These are phyloP conservation scores for Brachyptera putata DNA, from an alignment of 2,888 invertebrate species.

Conservation along the genomic window DNA sequence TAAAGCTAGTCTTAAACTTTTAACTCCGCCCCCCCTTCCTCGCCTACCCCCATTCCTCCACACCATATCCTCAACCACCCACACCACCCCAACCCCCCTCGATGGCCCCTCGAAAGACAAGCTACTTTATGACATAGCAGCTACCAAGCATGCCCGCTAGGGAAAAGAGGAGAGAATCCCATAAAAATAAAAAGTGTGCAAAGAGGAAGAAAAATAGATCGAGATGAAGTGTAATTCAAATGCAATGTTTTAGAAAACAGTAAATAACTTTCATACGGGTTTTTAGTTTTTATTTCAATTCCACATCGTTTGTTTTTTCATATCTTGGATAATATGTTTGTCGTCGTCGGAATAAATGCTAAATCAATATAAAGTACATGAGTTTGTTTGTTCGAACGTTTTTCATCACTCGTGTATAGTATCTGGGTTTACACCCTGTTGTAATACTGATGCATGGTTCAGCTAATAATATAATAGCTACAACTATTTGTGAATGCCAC, in stretches of 20 bases:
- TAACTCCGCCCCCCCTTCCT: constrained; percentile 22
- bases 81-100: too few species aligned
- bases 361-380: too few species aligned
- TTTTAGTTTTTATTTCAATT: background rate
- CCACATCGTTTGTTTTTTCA: background rate
- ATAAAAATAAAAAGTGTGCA: constrained; percentile 2
- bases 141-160: constrained; percentile 12
- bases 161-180: background rate
- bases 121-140: constrained; percentile 16
- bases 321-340: too few species aligned
- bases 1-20: constrained; percentile 17
- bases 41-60: too few species aligned
- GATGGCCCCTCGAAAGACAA: constrained; percentile 16
- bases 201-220: background rate
- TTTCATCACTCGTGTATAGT: too few species aligned
- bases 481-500: too few species aligned
- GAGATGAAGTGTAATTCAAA: constrained; percentile 2
- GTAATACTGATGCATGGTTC: too few species aligned
- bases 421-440: too few species aligned
- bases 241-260: background rate
- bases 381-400: too few species aligned
- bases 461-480: too few species aligned
- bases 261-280: background rate
- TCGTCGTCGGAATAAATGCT: too few species aligned
- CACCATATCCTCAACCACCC: too few species aligned